phyloP scores from a whole-genome alignment of 2,888 invertebrate genomes.

The Archips xylosteana region DNA sequence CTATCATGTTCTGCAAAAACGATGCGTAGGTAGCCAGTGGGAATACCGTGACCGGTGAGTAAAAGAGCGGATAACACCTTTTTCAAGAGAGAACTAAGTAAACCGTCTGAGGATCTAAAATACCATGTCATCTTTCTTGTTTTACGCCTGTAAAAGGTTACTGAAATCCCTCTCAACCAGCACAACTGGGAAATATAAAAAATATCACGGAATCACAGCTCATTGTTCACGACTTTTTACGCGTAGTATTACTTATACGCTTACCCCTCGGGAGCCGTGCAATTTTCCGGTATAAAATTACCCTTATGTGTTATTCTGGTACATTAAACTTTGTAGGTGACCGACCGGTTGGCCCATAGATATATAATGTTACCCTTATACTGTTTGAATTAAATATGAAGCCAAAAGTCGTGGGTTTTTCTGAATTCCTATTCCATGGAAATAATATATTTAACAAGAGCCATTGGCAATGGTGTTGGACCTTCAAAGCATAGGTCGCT shows the following conservation, averaged over 20 bases:
- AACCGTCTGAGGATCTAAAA: not conserved
- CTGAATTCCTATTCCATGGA: not conserved
- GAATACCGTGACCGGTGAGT: not conserved
- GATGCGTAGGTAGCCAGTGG: too few species aligned
- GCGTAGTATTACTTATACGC: conserved; percentile 1
- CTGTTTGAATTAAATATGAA: not conserved
- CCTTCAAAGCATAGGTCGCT: too few species aligned
- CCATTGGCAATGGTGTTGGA: not conserved
- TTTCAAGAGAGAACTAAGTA: not conserved
- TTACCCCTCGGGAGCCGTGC: conserved; percentile 7
- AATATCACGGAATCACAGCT: not conserved
- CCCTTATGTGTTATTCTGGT: conserved; percentile 11
- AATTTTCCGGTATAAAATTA: conserved; percentile 7
- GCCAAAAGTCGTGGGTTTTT: not conserved
- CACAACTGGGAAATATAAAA: conserved; percentile 10
- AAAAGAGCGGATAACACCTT: not conserved
- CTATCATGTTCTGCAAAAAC: too few species aligned
- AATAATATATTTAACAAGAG: not conserved
- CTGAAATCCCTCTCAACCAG: not conserved
- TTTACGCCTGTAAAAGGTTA: not conserved
- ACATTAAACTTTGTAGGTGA: conserved; percentile 10
- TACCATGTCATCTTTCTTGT: not conserved
- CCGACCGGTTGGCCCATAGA: conserved; percentile 1
- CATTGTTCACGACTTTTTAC: conserved; percentile 8
- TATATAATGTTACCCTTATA: not conserved